phyloP scores from a whole-genome alignment of 1,140 invertebrate genomes.

The Onthophagus taurus region DNA sequence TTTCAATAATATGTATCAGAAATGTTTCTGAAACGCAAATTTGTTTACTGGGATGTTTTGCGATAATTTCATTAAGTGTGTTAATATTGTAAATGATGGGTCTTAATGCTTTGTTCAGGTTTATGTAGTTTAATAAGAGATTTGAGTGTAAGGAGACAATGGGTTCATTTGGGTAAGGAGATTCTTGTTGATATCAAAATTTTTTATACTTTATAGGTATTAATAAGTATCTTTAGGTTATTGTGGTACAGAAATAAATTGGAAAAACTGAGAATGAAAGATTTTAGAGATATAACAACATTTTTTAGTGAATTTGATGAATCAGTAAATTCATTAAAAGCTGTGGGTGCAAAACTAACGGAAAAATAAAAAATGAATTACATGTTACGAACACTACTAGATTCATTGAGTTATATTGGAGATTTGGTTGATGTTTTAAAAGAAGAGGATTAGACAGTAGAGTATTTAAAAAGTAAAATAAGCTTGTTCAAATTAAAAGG shows the following conservation, averaged over 20 bases:
- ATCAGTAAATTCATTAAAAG: constrained; percentile 26
- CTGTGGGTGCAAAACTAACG: constrained; percentile 21
- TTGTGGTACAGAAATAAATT: constrained; percentile 24
- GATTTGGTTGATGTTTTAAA: constrained; percentile 31
- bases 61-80: too few relatives aligned
- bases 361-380: constrained; percentile 34
- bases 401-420: constrained; percentile 32
- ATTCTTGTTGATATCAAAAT: too few relatives aligned
- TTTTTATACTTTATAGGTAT: too few relatives aligned
- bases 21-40: too few relatives aligned
- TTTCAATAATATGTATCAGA: too few relatives aligned
- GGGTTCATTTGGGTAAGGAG: too few relatives aligned
- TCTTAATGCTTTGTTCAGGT: too few relatives aligned
- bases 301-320: constrained; percentile 32
- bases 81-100: too few relatives aligned
- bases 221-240: too few relatives aligned
- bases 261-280: constrained; percentile 24
- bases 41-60: too few relatives aligned
- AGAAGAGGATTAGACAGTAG: constrained; percentile 35
- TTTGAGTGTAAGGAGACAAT: too few relatives aligned
- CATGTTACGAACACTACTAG: constrained; percentile 31
- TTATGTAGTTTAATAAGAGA: too few relatives aligned
- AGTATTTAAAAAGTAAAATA: constrained; percentile 37
- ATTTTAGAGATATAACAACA: constrained; percentile 13
- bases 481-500: constrained; percentile 35